phyloP scores from a whole-genome alignment of 2,797 vertebrate genomes.

The Setipinna tenuifilis region DNA sequence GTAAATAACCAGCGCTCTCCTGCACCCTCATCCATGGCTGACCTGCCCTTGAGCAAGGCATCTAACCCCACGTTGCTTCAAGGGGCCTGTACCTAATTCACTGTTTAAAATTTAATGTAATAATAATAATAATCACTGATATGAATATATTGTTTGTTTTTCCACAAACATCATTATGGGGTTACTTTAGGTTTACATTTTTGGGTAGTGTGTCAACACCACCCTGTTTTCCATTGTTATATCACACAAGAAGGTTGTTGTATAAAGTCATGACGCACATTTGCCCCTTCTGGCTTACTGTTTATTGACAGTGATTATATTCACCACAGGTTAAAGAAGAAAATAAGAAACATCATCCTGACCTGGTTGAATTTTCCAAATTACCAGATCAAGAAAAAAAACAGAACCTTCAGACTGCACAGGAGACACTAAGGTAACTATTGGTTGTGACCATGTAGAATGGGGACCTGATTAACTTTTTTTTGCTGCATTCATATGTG shows the following conservation, averaged over 20 bases:
- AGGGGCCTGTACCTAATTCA: no score
- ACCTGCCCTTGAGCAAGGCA: no score
- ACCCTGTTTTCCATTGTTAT: no score
- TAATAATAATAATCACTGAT: neutral
- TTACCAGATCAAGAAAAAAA: slow-evolving; percentile 88
- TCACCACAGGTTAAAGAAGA: slow-evolving; percentile 86
- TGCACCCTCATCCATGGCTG: no score
- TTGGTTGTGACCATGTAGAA: neutral
- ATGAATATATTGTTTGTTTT: neutral
- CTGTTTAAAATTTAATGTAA: no score
- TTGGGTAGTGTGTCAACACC: no score
- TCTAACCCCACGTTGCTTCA: no score
- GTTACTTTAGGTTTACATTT: no score
- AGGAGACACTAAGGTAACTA: slow-evolving; percentile 85
- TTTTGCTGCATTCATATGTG: neutral
- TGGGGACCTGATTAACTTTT: neutral
- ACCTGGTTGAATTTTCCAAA: slow-evolving; percentile 89
- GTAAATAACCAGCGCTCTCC: no score
- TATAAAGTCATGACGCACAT: no score
- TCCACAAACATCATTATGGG: neutral
- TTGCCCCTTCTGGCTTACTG: neutral
- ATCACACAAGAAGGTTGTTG: no score
- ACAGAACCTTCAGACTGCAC: slow-evolving; percentile 87
- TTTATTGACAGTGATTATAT: neutral
- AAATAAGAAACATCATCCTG: slow-evolving; percentile 84